Evolutionary conservation across 1,140 invertebrate genomes (phyloP).

Genomic region (Drosophila nikananu): DNA sequence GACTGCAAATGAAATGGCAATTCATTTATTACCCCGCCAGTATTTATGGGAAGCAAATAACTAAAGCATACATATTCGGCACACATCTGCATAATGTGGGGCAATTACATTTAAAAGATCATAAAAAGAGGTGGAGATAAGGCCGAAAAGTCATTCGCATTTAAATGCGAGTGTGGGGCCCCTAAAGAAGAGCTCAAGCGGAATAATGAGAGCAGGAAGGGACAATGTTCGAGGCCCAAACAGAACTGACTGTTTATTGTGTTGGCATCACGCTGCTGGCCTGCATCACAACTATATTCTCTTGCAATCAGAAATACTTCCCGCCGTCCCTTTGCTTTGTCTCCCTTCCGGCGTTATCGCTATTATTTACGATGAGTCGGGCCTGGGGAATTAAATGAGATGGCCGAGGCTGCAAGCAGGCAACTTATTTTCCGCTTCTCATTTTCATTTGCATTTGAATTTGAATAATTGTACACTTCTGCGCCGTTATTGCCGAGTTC

Average conservation of each 20-base stretch:
- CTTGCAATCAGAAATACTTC: constrained; percentile 20
- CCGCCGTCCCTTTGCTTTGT: not conserved
- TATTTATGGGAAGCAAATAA: constrained; percentile 78
- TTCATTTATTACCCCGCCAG: constrained; percentile 68
- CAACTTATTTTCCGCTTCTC: constrained; percentile 24
- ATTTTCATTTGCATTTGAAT: constrained; percentile 46
- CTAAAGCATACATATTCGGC: constrained; percentile 56
- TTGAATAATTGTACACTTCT: constrained; percentile 53
- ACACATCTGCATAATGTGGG: constrained; percentile 72
- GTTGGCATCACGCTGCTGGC: constrained; percentile 35
- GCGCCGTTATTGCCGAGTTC: constrained; percentile 23
- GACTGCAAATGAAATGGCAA: constrained; percentile 78
- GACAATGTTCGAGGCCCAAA: constrained; percentile 48
- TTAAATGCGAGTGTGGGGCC: constrained; percentile 40
- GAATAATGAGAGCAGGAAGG: constrained; percentile 3
- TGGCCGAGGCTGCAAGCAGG: constrained; percentile 6
- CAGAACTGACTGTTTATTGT: constrained; percentile 60
- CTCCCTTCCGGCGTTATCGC: constrained; percentile 24
- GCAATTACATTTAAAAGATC: constrained; percentile 77
- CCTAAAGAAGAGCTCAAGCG: constrained; percentile 31
- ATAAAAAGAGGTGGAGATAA: constrained; percentile 65
- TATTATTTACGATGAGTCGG: constrained; percentile 37
- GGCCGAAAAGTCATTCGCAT: constrained; percentile 47
- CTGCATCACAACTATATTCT: constrained; percentile 11
- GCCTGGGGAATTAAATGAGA: constrained; percentile 26